Evolutionary conservation across 2,888 invertebrate genomes (phyloP).

Genomic region (Listrodromus nycthemerus): DNA sequence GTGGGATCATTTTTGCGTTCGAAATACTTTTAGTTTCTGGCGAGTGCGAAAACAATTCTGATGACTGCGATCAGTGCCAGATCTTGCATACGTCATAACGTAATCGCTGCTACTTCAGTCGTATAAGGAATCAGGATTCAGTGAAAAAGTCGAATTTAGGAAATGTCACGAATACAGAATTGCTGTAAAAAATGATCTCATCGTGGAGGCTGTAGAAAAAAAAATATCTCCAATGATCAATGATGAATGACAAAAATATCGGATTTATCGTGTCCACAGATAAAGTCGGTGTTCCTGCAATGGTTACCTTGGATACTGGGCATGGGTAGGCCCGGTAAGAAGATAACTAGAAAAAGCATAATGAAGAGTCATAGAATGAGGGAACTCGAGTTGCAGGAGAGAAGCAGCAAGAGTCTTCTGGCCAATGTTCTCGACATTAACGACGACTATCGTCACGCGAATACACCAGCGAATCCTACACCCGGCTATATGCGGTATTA

Average conservation of each 20-base stretch:
- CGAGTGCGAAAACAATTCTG: too few relatives aligned
- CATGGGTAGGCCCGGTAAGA: constrained; percentile 98
- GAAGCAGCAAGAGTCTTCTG: constrained; percentile 96
- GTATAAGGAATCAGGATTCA: too few relatives aligned
- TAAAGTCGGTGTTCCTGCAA: constrained; percentile 97
- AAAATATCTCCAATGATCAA: too few relatives aligned
- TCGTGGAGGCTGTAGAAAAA: too few relatives aligned
- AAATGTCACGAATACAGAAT: too few relatives aligned
- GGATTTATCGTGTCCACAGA: constrained; percentile 86
- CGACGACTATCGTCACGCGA: constrained; percentile 94
- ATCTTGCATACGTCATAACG: too few relatives aligned
- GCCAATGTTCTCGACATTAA: constrained; percentile 98
- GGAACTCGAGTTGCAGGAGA: constrained; percentile 96
- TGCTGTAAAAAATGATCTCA: too few relatives aligned
- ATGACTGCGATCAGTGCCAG: too few relatives aligned
- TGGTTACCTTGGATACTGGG: constrained; percentile 99
- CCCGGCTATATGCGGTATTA: constrained; percentile 79
- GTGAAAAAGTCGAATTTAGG: too few relatives aligned
- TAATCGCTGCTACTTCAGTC: too few relatives aligned
- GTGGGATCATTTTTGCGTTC: not conserved
- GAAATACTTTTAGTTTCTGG: too few relatives aligned
- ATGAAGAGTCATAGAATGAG: constrained; percentile 96
- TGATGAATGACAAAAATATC: constrained; percentile 9
- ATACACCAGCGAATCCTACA: constrained; percentile 84
- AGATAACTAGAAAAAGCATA: constrained; percentile 95